Evolutionary conservation across 2,113 vertebrate genomes (phyloP).

Genomic region (Catharus fuscescens): DNA sequence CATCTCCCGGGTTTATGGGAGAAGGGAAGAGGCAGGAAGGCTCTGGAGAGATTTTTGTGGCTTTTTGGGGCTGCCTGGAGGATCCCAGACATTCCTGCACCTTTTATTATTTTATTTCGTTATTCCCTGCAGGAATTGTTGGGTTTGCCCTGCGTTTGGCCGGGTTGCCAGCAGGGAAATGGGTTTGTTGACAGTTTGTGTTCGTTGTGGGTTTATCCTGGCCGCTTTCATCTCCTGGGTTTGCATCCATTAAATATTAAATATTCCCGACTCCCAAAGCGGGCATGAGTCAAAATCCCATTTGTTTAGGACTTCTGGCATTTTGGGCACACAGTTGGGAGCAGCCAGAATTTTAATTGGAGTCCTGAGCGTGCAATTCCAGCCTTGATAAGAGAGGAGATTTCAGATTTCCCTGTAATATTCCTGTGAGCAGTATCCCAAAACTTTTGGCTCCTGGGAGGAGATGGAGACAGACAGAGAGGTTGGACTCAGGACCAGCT

Average conservation of each 20-base stretch:
- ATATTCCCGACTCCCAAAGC: not conserved
- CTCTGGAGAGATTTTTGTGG: not conserved
- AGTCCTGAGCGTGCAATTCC: not conserved
- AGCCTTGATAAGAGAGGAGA: not conserved
- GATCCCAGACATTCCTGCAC: not conserved
- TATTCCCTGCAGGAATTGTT: not conserved
- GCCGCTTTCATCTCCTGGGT: not conserved
- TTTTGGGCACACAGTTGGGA: not conserved
- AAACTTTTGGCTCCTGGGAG: not conserved
- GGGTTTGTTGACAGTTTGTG: not conserved
- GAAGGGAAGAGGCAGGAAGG: not conserved
- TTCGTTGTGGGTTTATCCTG: not conserved
- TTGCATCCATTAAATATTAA: not conserved
- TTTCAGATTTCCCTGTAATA: not conserved
- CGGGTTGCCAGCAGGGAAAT: not conserved
- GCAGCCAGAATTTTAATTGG: not conserved
- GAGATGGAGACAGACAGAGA: not conserved
- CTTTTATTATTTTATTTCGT: not conserved
- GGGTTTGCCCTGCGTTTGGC: not conserved
- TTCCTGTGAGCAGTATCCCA: not conserved
- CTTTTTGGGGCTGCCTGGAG: not conserved
- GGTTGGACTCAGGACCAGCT: rapidly evolving
- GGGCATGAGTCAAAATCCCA: not conserved
- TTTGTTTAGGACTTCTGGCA: not conserved
- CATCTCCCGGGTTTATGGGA: rapidly evolving